phyloP scores from a whole-genome alignment of 2,797 vertebrate species.

The Diceros bicornis region DNA sequence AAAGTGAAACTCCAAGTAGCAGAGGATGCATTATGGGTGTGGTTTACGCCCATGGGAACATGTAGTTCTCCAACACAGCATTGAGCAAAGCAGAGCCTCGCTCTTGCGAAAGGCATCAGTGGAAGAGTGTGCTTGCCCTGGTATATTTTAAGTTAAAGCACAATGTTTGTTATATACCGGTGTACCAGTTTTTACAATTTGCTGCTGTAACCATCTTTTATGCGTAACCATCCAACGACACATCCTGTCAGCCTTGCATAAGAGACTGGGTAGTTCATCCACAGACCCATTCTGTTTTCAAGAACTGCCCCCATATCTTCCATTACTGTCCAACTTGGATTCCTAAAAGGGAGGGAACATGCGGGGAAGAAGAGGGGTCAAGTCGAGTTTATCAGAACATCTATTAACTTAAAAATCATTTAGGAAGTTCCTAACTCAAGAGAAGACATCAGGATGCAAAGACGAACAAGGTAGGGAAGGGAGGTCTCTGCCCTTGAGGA shows the following conservation, averaged over 20 bases:
- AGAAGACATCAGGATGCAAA: neutral
- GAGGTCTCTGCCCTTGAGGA: neutral
- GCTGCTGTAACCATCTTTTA: neutral
- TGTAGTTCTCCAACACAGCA: neutral
- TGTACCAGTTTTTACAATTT: neutral
- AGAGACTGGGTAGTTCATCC: neutral
- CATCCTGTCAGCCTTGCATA: neutral
- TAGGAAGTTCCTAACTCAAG: neutral
- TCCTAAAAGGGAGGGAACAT: neutral
- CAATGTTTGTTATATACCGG: neutral
- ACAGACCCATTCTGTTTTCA: neutral
- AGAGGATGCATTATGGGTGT: neutral
- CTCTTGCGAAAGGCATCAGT: neutral
- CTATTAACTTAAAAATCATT: neutral
- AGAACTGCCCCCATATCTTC: neutral
- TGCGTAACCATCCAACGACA: neutral
- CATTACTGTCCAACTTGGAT: neutral
- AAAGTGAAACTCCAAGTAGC: neutral
- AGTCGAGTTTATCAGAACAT: neutral
- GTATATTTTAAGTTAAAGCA: neutral
- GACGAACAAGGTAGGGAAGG: fast-evolving
- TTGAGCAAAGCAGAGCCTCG: neutral
- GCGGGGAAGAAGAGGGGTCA: neutral
- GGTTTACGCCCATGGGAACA: fast-evolving
- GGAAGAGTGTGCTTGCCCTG: fast-evolving